Evolutionary conservation across 2,888 invertebrate genomes (phyloP), one percentile per base, ranked within the genome.

Genomic region (Serrognathus titanus): DNA sequence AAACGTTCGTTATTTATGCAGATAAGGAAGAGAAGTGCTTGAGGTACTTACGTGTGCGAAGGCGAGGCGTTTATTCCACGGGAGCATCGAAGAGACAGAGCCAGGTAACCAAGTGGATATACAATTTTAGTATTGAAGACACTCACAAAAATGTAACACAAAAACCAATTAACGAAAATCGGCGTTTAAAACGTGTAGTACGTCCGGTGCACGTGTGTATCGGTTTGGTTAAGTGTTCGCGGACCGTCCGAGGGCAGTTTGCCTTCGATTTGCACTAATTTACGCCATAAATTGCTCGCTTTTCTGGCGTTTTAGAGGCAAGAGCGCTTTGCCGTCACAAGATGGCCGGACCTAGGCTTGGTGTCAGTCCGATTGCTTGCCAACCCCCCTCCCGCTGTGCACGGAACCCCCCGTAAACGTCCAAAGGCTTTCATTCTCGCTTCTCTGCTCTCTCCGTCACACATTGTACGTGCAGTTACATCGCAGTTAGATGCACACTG

Each of bases 341-440:
- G 76, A 78, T 77, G 78, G 76, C 77, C 76, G 77, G 76, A 76
- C 76, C 76, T 75, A 75, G 75, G 76, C 76, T 77, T 77, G 77
- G 77, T 75, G 74, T 74, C 73, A 74, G 75, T 74, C 74, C 74
- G 72, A 75, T 75, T 74, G 73, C 74, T 69, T 69, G 69, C 66
- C 65, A 63, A 74, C 74, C 71, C 71, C 72, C 71, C 69, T 70
- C 73, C 74, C 73, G 71, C 71, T 69, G 75, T 74, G 75, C 75
- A 75, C 76, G 75, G 75, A 74, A 72, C 76, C 75, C 77, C 75
- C 75, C 76, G 74, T 72, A 74, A 73, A 71, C 75, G 73, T 75
- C 76, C 75, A 75, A 67, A 71, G 73, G 73, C 75, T 76, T 75
- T 76, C 77, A 76, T 77, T 77, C 77, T 77, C 77, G 76, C 75